A percentile compares a stretch with the other conserved stretches of the same genome.
Evolutionary conservation across 2,113 vertebrate genomes (phyloP).

Genomic region (Ifrita kowaldi): DNA sequence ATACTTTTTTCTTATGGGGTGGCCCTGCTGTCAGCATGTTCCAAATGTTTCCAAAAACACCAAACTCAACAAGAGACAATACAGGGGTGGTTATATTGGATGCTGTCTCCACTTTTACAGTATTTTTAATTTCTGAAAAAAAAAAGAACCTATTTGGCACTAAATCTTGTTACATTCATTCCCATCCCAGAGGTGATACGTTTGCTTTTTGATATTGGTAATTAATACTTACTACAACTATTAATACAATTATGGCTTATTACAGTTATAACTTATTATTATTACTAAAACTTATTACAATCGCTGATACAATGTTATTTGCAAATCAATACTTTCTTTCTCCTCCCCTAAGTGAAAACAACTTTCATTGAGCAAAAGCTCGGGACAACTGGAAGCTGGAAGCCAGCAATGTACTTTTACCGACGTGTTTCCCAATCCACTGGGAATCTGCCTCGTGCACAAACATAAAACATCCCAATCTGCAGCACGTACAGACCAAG

Average conservation of each 20-base stretch:
- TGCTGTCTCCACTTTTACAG: neutral
- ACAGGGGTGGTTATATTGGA: accelerated
- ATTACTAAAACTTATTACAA: neutral
- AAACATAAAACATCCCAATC: accelerated
- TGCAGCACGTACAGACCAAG: accelerated
- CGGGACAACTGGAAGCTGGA: neutral
- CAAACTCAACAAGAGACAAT: neutral
- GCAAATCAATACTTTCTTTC: neutral
- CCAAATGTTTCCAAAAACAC: neutral
- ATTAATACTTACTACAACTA: neutral
- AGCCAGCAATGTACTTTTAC: neutral
- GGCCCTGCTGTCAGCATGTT: neutral
- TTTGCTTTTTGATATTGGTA: neutral
- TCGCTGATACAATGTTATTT: neutral
- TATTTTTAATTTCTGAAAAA: neutral
- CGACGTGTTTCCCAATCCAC: accelerated
- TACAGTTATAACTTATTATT: neutral
- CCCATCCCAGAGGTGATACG: neutral
- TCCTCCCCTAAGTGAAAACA: neutral
- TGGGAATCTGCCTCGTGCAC: accelerated
- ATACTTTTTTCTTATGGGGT: accelerated
- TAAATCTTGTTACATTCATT: neutral
- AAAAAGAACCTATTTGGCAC: too few species aligned
- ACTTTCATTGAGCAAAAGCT: neutral
- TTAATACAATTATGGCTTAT: neutral